Percentiles rank a stretch among this genome's conserved stretches.
These are phyloP conservation scores for Coleophora deauratella DNA, from an alignment of 2,888 invertebrate species.

Conservation along the genomic window DNA sequence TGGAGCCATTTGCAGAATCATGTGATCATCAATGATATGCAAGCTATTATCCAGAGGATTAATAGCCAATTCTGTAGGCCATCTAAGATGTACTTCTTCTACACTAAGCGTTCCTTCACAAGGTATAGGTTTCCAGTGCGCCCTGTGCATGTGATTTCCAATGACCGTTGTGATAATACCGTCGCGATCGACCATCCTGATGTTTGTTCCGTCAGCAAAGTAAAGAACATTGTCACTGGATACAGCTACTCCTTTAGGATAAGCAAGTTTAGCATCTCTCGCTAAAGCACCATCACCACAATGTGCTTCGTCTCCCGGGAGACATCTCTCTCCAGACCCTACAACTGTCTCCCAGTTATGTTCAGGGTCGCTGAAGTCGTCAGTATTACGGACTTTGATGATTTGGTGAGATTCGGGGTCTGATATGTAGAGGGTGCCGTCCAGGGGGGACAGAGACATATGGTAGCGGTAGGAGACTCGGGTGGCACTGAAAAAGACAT, in stretches of 20 bases:
- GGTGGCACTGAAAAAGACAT: conserved; percentile 80
- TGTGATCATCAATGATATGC: conserved; percentile 97
- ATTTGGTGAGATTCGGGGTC: conserved; percentile 97
- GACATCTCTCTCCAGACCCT: conserved; percentile 94
- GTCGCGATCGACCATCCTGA: conserved; percentile 93
- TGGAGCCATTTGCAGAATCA: conserved; percentile 92
- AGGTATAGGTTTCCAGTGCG: conserved; percentile 94
- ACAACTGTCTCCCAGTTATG: conserved; percentile 96
- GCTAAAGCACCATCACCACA: conserved; percentile 97
- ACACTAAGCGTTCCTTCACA: conserved; percentile 92
- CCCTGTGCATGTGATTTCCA: conserved; percentile 93
- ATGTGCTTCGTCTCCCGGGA: conserved; percentile 94
- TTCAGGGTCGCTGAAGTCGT: conserved; percentile 88
- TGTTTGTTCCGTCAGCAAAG: conserved; percentile 96
- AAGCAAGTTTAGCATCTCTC: conserved; percentile 93
- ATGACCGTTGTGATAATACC: conserved; percentile 94
- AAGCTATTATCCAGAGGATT: conserved; percentile 95
- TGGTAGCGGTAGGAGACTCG: conserved; percentile 97
- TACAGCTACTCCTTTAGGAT: conserved; percentile 97
- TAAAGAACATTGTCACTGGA: conserved; percentile 93
- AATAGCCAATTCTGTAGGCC: conserved; percentile 96
- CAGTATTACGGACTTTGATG: conserved; percentile 87
- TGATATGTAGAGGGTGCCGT: conserved; percentile 95
- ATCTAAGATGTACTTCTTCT: conserved; percentile 94
- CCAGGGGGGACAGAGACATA: conserved; percentile 95